Evolutionary conservation across 1,140 invertebrate genomes (phyloP), one percentile per base, ranked within the genome.

Genomic region (Lysiphlebus fabarum): DNA sequence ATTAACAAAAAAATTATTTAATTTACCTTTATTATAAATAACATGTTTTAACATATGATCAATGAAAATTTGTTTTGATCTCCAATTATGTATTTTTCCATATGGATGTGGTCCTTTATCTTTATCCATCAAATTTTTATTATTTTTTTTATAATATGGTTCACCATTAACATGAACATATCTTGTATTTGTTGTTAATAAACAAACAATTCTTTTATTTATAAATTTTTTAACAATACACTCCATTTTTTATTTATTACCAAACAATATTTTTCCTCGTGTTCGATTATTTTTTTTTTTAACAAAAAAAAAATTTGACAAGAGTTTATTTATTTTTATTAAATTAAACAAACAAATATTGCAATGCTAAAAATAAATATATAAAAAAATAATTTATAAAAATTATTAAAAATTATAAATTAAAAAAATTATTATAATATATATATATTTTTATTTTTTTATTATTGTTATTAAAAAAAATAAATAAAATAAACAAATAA

Each of bases 11-110:
- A 33, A 33, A 34, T 37, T 4, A 36, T 6, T 12, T 9, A 38
- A 47, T 8, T 54, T 58, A 73, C 74, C 68, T 65, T 65, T 33
- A 47, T 73, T 70, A 36, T 74, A 72, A 60, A 78, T 60, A 9
- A 77, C 44, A 54, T 70, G 67, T 0, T 66, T 51, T 11, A 64
- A 7, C 9, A 78, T 58, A 65, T 62, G 36, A 1, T 64, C 36
- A 0, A 56, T 49, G 59, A 77, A 75, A 9, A 68, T 44, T 6
- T 8, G 1, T 11, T 66, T 47, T 1, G 72, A 74, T 51, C 62
- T 70, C 76, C 76, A 78, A 1, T 72, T 70, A 64, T 74, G 73
- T n/a, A 76, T 62, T 33, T 58, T 53, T 11, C 53, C 26, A 49
- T 74, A 77, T 4, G 67, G 66, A 65, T 76, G 74, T n/a, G 51